These are phyloP conservation scores for Nomada flava DNA, from an alignment of 2,888 invertebrate species.

Conservation along the genomic window DNA sequence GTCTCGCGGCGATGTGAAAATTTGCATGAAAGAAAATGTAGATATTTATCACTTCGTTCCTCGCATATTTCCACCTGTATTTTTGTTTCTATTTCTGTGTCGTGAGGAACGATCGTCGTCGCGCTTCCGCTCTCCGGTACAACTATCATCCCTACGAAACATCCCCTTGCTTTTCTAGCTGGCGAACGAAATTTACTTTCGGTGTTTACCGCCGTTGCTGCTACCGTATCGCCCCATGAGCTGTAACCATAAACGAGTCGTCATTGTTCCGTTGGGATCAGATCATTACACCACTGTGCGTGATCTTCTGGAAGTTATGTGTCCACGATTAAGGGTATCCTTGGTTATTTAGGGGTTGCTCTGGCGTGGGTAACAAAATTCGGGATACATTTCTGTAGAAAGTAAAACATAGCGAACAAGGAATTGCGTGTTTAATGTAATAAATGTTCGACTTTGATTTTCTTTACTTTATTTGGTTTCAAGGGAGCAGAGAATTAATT, in stretches of 20 bases:
- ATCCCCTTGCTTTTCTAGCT: conserved; percentile 10
- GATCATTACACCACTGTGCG: background rate
- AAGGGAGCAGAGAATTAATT: no score
- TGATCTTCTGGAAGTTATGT: conserved; percentile 12
- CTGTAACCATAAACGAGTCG: conserved; percentile 30
- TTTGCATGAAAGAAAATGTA: no score
- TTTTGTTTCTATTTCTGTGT: conserved; percentile 80
- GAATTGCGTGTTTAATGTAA: no score
- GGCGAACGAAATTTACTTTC: conserved; percentile 45
- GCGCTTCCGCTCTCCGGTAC: conserved; percentile 74
- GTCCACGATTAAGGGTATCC: no score
- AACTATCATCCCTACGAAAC: conserved; percentile 17
- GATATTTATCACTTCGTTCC: conserved; percentile 10
- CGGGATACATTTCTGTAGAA: background rate
- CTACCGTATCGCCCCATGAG: conserved; percentile 21
- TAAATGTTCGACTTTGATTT: no score
- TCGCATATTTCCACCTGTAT: conserved; percentile 68
- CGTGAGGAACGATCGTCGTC: conserved; percentile 81
- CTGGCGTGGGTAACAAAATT: background rate
- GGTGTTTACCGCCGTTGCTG: background rate
- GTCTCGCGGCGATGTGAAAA: no score
- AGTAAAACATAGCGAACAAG: background rate
- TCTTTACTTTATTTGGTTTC: no score
- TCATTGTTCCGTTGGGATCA: background rate
- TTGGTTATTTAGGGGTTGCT: background rate